Evolutionary conservation across 2,888 invertebrate species (phyloP), one percentile per base, ranked within the genome.

Genomic region (Steromphala cineraria): DNA sequence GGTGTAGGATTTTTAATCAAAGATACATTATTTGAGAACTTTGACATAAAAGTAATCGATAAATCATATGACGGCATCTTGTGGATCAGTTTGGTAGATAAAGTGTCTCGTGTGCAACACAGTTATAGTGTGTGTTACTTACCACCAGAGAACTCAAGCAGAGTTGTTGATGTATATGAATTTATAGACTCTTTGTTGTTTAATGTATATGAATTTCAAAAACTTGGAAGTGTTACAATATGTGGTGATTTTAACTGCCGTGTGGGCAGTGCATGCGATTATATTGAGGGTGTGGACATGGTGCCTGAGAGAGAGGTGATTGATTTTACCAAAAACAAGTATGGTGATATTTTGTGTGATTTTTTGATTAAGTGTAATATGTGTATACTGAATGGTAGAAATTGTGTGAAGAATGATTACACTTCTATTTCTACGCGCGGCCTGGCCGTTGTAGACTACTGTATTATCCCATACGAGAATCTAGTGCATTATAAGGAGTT

Each of bases 51-150:
- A 36, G 36, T 36, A 36, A 36, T 40, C 15, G 28, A 62, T 62
- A 36, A 21, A 36, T 36, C 67, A n/a, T 62, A 62, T 36, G 78
- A 78, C 8, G 67, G 78, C 62, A 78, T 78, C 3, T 24, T 78
- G 10, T 67, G 67, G 52, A 19, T 78, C 19, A 24, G 67, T 46
- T 2, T 78, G 40, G 40, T 19, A 62, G 67, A 67, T 62, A 78
- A 78, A n/a, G 0, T 62, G 46, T 21, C 78, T 52, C 2, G 21
- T 40, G 46, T 31, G 3, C 62, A 62, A 7, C 62, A 62, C 7
- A 62, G 21, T 62, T 19, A 19, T 19, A 21, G 62, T 2, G 19
- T 62, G 21, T 62, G 62, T 62, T 62, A 62, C 24, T 21, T 62
- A 19, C 62, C 62, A 62, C 62, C 62, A 0, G 21, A 62, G 8